Evolutionary conservation across 2,888 invertebrate species (phyloP).

Genomic region (Drosophila melanocephala): DNA sequence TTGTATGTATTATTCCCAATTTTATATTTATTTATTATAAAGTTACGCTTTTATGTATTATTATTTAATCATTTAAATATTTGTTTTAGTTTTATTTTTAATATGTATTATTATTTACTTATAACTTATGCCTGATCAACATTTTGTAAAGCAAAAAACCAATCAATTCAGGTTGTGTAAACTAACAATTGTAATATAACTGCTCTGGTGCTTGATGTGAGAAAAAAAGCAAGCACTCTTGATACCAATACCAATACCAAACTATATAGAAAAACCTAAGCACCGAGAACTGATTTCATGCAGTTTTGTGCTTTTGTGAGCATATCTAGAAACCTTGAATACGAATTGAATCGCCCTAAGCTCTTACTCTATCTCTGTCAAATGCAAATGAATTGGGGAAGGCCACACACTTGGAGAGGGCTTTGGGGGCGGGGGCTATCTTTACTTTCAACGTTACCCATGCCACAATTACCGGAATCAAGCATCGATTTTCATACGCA

Average conservation of each 20-base stretch:
- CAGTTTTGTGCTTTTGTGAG: constrained; percentile 1
- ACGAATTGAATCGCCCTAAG: constrained; percentile 21
- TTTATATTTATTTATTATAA: not conserved
- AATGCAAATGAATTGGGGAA: constrained; percentile 28
- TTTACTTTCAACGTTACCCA: constrained; percentile 30
- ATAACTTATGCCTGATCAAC: not conserved
- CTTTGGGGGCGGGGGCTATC: not conserved
- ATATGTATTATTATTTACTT: no score
- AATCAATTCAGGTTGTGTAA: not conserved
- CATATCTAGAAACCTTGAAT: constrained; percentile 7
- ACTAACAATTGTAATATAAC: not conserved
- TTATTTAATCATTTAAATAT: not conserved
- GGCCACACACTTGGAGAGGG: not conserved
- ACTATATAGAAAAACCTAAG: not conserved
- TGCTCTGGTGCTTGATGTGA: not conserved
- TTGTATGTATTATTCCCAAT: not conserved
- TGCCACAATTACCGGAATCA: constrained; percentile 48
- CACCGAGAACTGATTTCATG: not conserved
- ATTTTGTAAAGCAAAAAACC: not conserved
- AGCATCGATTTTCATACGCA: constrained; percentile 58
- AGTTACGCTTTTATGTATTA: not conserved
- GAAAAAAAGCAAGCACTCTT: not conserved
- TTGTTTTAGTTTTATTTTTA: not conserved
- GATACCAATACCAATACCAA: not conserved
- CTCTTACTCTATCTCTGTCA: constrained; percentile 12